Percentiles rank a stretch among this genome's conserved stretches.
These are phyloP conservation scores for Euleptes europaea DNA, from an alignment of 2,113 vertebrate genomes.

Conservation along the genomic window DNA sequence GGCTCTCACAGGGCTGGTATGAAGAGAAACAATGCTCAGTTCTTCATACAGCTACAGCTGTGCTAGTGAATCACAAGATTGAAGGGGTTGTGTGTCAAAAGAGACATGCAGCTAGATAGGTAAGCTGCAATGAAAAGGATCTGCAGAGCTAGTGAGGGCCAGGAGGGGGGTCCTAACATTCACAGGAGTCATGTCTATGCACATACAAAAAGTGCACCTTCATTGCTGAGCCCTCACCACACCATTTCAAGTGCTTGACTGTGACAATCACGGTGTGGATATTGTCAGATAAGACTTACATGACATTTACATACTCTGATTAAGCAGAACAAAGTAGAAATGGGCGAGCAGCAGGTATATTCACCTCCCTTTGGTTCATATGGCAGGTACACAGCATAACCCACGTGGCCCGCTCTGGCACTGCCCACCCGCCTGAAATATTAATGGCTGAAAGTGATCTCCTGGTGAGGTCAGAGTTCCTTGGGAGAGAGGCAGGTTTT, in stretches of 20 bases:
- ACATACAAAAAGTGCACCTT: neutral
- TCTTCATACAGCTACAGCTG: neutral
- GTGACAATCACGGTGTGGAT: neutral
- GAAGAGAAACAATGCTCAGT: neutral
- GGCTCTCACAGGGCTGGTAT: no score
- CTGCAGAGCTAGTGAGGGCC: neutral
- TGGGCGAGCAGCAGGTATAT: no score
- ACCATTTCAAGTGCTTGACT: neutral
- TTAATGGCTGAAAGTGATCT: conserved; percentile 5
- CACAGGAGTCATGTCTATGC: neutral
- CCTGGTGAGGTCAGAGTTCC: neutral
- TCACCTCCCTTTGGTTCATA: neutral
- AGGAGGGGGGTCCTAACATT: neutral
- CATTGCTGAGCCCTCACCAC: neutral
- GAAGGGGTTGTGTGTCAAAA: neutral
- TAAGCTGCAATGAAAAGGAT: neutral
- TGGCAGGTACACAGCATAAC: neutral
- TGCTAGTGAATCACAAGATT: neutral
- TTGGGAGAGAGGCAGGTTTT: no score
- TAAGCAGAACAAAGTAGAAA: neutral
- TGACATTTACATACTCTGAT: no score
- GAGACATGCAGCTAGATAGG: no score
- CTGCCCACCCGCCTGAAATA: neutral
- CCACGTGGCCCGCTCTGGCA: neutral
- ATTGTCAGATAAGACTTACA: neutral